Conservation (phyloP, 2,797 vertebrate genomes). For the Alfaro cultratus region DNA sequence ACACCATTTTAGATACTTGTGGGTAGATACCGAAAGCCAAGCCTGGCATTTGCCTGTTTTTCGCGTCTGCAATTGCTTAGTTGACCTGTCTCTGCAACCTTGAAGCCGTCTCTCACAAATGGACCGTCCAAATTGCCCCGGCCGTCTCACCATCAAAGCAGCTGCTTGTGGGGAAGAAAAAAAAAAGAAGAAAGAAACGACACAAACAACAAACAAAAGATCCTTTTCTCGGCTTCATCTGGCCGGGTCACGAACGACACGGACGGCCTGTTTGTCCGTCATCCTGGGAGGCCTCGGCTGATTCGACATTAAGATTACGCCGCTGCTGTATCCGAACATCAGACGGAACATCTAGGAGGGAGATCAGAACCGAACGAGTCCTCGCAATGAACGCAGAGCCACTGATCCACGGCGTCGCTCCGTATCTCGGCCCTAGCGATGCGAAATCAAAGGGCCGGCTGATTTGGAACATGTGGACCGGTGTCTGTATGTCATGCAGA, state of each 20-base stretch:
- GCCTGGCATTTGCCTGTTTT: neutral
- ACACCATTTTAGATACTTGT: neutral
- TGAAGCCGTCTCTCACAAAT: constrained; percentile 80
- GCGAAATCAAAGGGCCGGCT: constrained; percentile 62
- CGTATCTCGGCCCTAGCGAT: constrained; percentile 17
- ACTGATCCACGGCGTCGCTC: constrained; percentile 31
- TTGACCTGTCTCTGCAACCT: constrained; percentile 54
- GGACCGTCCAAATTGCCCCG: constrained; percentile 79
- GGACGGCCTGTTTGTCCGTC: constrained; percentile 58
- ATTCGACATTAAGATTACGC: constrained; percentile 72
- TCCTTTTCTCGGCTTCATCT: constrained; percentile 65
- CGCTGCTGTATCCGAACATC: constrained; percentile 42
- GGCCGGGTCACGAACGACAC: constrained; percentile 74
- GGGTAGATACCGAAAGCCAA: neutral
- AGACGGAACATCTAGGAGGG: constrained; percentile 15
- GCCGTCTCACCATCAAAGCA: constrained; percentile 84
- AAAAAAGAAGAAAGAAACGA: constrained; percentile 26
- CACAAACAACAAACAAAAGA: constrained; percentile 79
- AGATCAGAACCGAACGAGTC: constrained; percentile 5
- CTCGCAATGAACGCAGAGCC: constrained; percentile 1
- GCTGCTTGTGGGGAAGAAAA: constrained; percentile 44
- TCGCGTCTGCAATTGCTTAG: constrained; percentile 1
- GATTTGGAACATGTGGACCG: constrained; percentile 53
- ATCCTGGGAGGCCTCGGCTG: constrained; percentile 68
- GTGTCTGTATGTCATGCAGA: neutral